A percentile compares a stretch with the other conserved stretches of the same genome.
phyloP scores from a whole-genome alignment of 2,113 vertebrate genomes.

The Crotalus tigris region DNA sequence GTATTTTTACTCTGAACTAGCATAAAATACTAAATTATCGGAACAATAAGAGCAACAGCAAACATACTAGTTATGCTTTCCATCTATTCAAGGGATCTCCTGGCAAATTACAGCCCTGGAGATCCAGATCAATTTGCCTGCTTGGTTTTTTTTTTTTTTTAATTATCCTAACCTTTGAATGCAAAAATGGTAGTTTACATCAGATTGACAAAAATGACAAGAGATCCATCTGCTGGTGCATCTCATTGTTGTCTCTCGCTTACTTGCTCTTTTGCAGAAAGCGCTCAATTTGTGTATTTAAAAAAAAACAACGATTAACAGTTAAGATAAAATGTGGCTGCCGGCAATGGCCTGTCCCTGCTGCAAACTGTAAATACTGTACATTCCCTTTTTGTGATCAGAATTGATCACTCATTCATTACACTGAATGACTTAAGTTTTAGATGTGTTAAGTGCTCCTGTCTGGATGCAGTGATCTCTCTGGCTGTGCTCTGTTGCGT shows the following conservation, averaged over 20 bases:
- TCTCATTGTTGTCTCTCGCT: background rate
- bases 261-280: background rate
- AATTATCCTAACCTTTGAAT: background rate
- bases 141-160: background rate
- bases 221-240: background rate
- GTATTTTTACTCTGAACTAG: too few relatives aligned
- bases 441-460: background rate
- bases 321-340: background rate
- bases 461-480: constrained; percentile 37
- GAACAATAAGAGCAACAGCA: background rate
- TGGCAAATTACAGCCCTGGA: background rate
- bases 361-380: background rate
- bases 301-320: background rate
- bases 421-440: background rate
- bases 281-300: background rate
- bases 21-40: background rate
- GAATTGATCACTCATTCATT: background rate
- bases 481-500: constrained; percentile 55
- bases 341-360: background rate
- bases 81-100: background rate
- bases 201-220: background rate
- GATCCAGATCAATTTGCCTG: background rate
- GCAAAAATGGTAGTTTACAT: background rate
- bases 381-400: background rate
- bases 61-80: background rate